phyloP scores from a whole-genome alignment of 2,888 invertebrate genomes.

The Hypselothyrea guttata region DNA sequence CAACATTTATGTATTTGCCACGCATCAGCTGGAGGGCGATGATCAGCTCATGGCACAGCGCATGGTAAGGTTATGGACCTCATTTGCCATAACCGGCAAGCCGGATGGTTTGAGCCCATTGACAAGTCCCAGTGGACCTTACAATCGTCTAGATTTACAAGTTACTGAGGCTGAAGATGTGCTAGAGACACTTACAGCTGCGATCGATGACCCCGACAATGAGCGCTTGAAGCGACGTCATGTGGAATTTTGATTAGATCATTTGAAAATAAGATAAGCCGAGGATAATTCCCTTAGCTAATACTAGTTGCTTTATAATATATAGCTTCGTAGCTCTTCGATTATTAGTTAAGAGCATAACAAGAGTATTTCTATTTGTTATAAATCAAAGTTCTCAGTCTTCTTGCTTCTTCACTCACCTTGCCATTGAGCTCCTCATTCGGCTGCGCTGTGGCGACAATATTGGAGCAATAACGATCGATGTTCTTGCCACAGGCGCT shows the following conservation, averaged over 20 bases:
- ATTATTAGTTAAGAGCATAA: too few species aligned
- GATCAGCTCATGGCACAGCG: conserved; percentile 82
- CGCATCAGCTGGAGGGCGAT: conserved; percentile 72
- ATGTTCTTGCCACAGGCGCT: conserved; percentile 92
- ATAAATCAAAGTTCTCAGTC: too few species aligned
- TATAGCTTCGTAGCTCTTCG: too few species aligned
- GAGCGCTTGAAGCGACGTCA: conserved; percentile 53
- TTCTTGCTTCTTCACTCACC: conserved; percentile 70
- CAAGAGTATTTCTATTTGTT: too few species aligned
- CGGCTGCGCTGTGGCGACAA: conserved; percentile 84
- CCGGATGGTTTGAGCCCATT: conserved; percentile 59
- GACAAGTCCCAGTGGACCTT: conserved; percentile 79
- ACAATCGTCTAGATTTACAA: conserved; percentile 74
- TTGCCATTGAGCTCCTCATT: conserved; percentile 92
- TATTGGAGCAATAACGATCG: conserved; percentile 86
- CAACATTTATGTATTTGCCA: conserved; percentile 84
- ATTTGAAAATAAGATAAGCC: too few species aligned
- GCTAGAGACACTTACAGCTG: conserved; percentile 70
- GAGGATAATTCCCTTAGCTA: too few species aligned
- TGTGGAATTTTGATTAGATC: conserved; percentile 58
- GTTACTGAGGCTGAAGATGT: conserved; percentile 62
- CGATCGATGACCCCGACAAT: conserved; percentile 76
- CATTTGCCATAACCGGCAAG: conserved; percentile 79
- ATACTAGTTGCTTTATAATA: too few species aligned
- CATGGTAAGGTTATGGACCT: conserved; percentile 83